A percentile compares a stretch with the other conserved stretches of the same genome.
Conservation (phyloP, 2,113 vertebrate species). For the Corvus hawaiiensis region DNA sequence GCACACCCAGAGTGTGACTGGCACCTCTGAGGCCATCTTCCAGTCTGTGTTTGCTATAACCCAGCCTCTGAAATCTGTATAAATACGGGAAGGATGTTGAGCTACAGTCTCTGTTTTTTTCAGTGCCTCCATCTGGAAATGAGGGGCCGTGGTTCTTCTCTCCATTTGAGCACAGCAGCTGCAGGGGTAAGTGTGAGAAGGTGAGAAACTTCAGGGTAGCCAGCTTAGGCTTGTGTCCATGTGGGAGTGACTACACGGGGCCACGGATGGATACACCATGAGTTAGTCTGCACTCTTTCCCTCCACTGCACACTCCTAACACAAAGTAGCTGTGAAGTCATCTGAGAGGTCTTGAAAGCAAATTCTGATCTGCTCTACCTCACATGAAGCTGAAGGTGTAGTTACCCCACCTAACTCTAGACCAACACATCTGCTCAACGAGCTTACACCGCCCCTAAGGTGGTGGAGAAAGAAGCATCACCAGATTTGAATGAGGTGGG, state of each 20-base stretch:
- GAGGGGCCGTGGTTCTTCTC: neutral
- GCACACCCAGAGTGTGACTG: neutral
- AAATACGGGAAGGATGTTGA: neutral
- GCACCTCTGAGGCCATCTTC: neutral
- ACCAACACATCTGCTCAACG: neutral
- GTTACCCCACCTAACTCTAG: neutral
- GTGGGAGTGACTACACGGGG: neutral
- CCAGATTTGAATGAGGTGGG: neutral
- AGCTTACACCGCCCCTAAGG: neutral
- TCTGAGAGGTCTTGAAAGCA: neutral
- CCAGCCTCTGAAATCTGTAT: neutral
- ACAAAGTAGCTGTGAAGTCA: neutral
- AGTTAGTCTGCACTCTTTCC: neutral
- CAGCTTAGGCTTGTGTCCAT: neutral
- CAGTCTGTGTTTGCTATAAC: neutral
- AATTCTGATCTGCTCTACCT: neutral
- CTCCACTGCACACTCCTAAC: neutral
- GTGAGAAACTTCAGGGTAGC: neutral
- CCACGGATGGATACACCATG: rapidly evolving
- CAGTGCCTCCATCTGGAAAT: neutral
- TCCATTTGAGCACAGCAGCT: neutral
- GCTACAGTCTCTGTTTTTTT: neutral
- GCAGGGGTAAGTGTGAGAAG: neutral
- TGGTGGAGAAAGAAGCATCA: neutral
- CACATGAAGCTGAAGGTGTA: rapidly evolving